Base-by-base conservation (phyloP, 2,888 invertebrate species). In the Drosophila infuscata region DNA sequence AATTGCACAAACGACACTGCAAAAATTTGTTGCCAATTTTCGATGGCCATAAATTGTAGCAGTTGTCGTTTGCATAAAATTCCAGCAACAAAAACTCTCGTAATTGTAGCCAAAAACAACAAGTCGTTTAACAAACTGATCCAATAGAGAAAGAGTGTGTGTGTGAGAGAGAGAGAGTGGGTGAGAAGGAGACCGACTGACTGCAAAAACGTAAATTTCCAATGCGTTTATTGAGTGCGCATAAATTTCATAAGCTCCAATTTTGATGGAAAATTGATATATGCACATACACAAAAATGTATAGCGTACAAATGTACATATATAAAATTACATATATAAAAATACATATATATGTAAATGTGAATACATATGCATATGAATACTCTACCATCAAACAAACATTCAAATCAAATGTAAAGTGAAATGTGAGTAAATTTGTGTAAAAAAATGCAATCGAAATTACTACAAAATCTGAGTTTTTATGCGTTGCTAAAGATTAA, bases 51-150 rank as follows among this genome's bases (percentile, higher is more conserved):
- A 86, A 86, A 86, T 86, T 88, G 85, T 80, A 76, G 71, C 87
- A 86, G 86, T 76, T 88, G 89, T 86, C 85, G 89, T 82, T 86
- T 88, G 85, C 85, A 86, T 85, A 88, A 79, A 83, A 83, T 74
- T 74, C 74, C 58, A 60, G 36, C 62, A 57, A 51, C 48, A 70
- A 61, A 51, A 62, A 60, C 63, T 43, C 65, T 67, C 41, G 68
- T 30, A 70, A 76, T 38, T 51, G 56, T 54, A 71, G n/a, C 53
- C 56, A 59, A 57, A 51, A 62, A 58, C 59, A 64, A 61, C 54
- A 58, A 53, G 38, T 62, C 60, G 52, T 20, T 56, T 38, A 43
- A 57, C 56, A 35, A 76, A 69, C 68, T 70, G 70, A 70, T 76
- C 74, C 46, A 61, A 71, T 54, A 60, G 62, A 65, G 30, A 56